Evolutionary conservation across 1,140 invertebrate species (phyloP), one percentile per base, ranked within the genome.

Genomic region (Bacillus rossius): DNA sequence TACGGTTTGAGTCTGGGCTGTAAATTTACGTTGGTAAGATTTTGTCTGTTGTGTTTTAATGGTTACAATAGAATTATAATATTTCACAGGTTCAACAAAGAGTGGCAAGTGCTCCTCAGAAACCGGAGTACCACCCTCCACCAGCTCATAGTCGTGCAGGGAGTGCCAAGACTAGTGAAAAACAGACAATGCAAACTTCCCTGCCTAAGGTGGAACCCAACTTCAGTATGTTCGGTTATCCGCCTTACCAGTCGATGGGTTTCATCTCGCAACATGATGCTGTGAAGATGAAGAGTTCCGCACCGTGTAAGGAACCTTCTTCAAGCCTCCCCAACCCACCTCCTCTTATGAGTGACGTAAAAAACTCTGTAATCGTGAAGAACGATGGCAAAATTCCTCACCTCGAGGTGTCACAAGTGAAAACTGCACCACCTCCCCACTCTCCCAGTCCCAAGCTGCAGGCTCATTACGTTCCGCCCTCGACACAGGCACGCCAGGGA

Each of bases 291-390:
- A 57, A 57, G 25, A 48, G 55, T 43, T 14, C 43, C 8, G 19
- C 38, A 8, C 22, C 53, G 10, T 25, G 40, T 19, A 57, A 47
- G 26, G 55, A 57, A 3, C 47, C 43, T 34, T 29, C 47, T 17
- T 2, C 26, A 25, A 42, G 41, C 13, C 69, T 83, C 25, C 78
- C 81, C 25, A 84, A 80, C 59, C 82, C 81, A 14, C 80, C 83
- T 48, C 79, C 79, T 7, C 65, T 85, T 2, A 72, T 85, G 49
- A 78, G 80, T 63, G 85, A 88, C 73, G 74, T 82, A 60, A 88
- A 88, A 65, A 87, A 81, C 68, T 86, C 86, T 67, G 87, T 89
- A 63, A 88, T 88, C 70, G 86, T 88, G 19, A 88, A 88, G 72
- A 86, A 88, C 69, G 85, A 88, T 60, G 81, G 78, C 20, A 84